Conservation (phyloP, 2,113 vertebrate genomes). For the Ibidorhyncha struthersii region DNA sequence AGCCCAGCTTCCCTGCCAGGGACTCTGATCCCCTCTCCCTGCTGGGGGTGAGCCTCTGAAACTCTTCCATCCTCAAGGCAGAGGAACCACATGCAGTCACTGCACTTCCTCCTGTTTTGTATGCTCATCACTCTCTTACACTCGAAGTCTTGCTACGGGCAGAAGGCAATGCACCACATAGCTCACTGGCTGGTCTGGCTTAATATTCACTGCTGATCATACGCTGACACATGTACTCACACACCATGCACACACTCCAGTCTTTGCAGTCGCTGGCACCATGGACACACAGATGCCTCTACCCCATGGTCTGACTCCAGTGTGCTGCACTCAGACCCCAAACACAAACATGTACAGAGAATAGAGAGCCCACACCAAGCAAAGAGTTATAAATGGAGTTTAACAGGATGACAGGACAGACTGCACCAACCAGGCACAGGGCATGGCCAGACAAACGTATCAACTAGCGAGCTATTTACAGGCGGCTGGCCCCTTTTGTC, state of each 20-base stretch:
- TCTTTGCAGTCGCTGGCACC: neutral
- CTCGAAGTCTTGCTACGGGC: neutral
- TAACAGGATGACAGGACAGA: neutral
- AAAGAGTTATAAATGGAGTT: neutral
- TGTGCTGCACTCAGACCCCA: neutral
- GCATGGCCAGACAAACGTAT: neutral
- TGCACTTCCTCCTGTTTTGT: neutral
- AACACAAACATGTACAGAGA: neutral
- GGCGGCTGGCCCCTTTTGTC: neutral
- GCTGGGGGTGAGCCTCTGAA: neutral
- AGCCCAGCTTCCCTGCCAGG: neutral
- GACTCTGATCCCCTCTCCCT: neutral
- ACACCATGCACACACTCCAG: fast-evolving
- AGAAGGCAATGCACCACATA: neutral
- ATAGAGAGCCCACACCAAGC: neutral
- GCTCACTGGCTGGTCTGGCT: neutral
- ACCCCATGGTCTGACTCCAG: neutral
- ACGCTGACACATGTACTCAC: neutral
- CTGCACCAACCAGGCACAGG: neutral
- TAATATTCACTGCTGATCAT: neutral
- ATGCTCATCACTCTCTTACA: neutral
- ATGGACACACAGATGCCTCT: neutral
- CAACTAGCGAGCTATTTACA: neutral
- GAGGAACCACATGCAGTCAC: neutral
- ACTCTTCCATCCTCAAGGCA: neutral